Percentiles rank a stretch among this genome's conserved stretches.
Evolutionary conservation across 2,888 invertebrate genomes (phyloP).

Genomic region (Atethmia centrago): DNA sequence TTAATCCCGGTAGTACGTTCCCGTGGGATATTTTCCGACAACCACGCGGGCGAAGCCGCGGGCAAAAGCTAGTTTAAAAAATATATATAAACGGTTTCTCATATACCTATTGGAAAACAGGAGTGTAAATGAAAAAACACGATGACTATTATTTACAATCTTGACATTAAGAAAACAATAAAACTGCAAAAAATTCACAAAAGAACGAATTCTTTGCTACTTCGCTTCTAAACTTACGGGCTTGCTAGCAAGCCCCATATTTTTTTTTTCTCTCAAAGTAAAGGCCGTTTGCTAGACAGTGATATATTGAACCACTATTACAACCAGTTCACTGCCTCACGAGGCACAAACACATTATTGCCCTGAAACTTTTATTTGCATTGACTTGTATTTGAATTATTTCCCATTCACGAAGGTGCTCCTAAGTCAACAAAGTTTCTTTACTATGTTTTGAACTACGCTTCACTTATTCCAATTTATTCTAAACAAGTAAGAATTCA

Average conservation of each 20-base stretch:
- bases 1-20: too few species aligned
- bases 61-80: too few species aligned
- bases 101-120: too few species aligned
- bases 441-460: constrained; percentile 37
- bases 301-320: constrained; percentile 23
- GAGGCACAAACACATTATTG: constrained; percentile 18
- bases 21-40: too few species aligned
- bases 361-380: constrained; percentile 56
- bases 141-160: constrained; percentile 4
- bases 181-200: constrained; percentile 29
- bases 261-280: constrained; percentile 15
- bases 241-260: not conserved
- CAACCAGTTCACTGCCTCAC: constrained; percentile 15
- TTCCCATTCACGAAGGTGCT: constrained; percentile 53
- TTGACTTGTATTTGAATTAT: constrained; percentile 54
- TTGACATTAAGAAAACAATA: constrained; percentile 23
- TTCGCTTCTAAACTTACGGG: not conserved
- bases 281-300: constrained; percentile 35
- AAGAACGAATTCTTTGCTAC: not conserved
- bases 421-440: constrained; percentile 62
- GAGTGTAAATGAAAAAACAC: not conserved
- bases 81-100: too few species aligned
- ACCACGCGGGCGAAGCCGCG: too few species aligned
- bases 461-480: constrained; percentile 10
- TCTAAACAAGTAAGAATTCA: constrained; percentile 17